Evolutionary conservation across 2,113 vertebrate species (phyloP).

Genomic region (Speoplatyrhinus poulsoni): DNA sequence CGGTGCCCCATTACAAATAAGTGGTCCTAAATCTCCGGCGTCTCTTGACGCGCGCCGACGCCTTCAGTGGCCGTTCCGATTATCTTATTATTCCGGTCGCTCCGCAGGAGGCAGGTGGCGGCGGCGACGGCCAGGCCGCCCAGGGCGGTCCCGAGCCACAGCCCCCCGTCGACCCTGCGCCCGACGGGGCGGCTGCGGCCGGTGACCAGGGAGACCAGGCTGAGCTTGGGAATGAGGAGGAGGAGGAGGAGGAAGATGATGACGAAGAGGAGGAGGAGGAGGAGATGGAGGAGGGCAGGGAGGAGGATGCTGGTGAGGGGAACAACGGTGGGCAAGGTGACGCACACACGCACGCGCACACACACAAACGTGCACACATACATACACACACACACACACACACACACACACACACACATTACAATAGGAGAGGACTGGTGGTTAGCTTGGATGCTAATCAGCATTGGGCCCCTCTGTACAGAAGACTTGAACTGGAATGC

Average conservation of each 20-base stretch:
- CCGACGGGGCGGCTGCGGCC: slow-evolving; percentile 18
- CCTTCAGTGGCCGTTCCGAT: too few species aligned
- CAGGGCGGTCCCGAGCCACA: slow-evolving; percentile 47
- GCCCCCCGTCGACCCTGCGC: slow-evolving; percentile 22
- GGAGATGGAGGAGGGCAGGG: slow-evolving; percentile 81
- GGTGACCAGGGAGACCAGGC: slow-evolving; percentile 39
- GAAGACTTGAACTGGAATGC: slow-evolving; percentile 99
- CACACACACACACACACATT: background rate
- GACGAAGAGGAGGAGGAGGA: slow-evolving; percentile 90
- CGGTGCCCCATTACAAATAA: too few species aligned
- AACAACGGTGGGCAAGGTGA: slow-evolving; percentile 89
- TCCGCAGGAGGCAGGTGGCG: slow-evolving; percentile 73
- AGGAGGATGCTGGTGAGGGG: slow-evolving; percentile 87
- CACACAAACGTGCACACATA: background rate
- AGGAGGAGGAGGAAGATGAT: slow-evolving; percentile 86
- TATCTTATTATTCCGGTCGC: too few species aligned
- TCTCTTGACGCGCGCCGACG: too few species aligned
- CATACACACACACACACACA: background rate
- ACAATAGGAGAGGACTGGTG: background rate
- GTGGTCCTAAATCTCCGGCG: too few species aligned
- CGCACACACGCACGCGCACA: background rate
- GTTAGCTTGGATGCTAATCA: background rate
- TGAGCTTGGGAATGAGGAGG: slow-evolving; percentile 66
- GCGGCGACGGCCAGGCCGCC: slow-evolving; percentile 79
- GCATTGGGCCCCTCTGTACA: slow-evolving; percentile 55